Percentiles rank a stretch among this genome's conserved stretches.
These are phyloP conservation scores for Trigoniulus corallinus DNA, from an alignment of 1,140 invertebrate genomes.

Conservation along the genomic window DNA sequence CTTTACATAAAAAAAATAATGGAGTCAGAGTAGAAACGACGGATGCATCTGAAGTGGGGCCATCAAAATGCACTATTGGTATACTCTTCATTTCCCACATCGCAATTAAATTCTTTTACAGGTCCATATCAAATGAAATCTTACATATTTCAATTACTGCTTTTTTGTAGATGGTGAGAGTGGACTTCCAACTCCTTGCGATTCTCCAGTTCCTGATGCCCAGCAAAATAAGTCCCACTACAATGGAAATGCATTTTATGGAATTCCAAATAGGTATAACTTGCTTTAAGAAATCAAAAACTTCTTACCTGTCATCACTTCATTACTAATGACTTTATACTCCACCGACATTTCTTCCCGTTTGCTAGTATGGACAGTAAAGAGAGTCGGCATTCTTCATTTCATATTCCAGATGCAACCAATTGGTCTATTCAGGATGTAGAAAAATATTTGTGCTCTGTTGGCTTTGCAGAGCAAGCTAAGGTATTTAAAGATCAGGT, in stretches of 20 bases:
- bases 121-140: too few relatives aligned
- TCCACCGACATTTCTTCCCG: too few relatives aligned
- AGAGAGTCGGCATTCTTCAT: too few relatives aligned
- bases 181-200: slow-evolving; percentile 16
- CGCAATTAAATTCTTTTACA: background rate
- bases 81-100: too few relatives aligned
- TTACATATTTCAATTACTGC: background rate
- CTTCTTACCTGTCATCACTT: too few relatives aligned
- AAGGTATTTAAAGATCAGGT: slow-evolving; percentile 63
- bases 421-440: slow-evolving; percentile 67
- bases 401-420: slow-evolving; percentile 56
- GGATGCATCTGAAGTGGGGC: background rate
- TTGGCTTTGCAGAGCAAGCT: slow-evolving; percentile 52
- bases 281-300: too few relatives aligned
- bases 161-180: slow-evolving; percentile 11
- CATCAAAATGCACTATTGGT: background rate
- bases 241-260: too few relatives aligned
- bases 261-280: too few relatives aligned
- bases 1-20: background rate
- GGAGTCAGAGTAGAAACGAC: background rate
- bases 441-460: slow-evolving; percentile 52
- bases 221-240: too few relatives aligned
- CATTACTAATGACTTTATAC: too few relatives aligned
- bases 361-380: too few relatives aligned
- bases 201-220: slow-evolving; percentile 17